These are phyloP conservation scores for Danaus melanippus DNA, from an alignment of 1,140 invertebrate genomes.

Conservation along the genomic window DNA sequence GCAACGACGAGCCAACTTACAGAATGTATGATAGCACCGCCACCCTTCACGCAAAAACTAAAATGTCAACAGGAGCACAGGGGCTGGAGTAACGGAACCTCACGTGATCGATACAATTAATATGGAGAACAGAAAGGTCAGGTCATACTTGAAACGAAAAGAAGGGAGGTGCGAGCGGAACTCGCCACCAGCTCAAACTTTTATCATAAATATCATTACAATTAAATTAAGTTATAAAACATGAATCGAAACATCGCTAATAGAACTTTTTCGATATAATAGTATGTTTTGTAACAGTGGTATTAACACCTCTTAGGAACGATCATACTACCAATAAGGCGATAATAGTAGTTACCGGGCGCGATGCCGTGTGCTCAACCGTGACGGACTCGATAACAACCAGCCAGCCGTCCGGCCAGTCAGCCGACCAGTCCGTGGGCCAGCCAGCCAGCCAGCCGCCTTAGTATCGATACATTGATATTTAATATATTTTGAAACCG, in stretches of 20 bases:
- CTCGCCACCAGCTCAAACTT: background rate
- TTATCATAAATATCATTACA: too few species aligned
- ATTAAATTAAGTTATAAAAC: too few species aligned
- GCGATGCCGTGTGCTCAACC: too few species aligned
- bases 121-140: conserved; percentile 9
- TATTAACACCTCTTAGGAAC: conserved; percentile 1
- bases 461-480: too few species aligned
- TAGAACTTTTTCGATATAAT: too few species aligned
- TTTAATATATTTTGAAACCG: too few species aligned
- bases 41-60: conserved; percentile 27
- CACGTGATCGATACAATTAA: conserved; percentile 14
- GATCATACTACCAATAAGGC: background rate
- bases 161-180: background rate
- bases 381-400: too few species aligned
- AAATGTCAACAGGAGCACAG: conserved; percentile 26
- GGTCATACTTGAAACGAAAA: background rate
- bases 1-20: background rate
- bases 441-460: too few species aligned
- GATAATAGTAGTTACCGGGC: background rate
- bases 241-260: too few species aligned
- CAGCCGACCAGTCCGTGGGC: too few species aligned
- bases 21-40: conserved; percentile 13
- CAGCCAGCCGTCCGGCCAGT: too few species aligned
- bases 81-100: conserved; percentile 25
- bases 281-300: too few species aligned